Base-by-base conservation (phyloP, 2,888 invertebrate genomes). In the Acheta domesticus region DNA sequence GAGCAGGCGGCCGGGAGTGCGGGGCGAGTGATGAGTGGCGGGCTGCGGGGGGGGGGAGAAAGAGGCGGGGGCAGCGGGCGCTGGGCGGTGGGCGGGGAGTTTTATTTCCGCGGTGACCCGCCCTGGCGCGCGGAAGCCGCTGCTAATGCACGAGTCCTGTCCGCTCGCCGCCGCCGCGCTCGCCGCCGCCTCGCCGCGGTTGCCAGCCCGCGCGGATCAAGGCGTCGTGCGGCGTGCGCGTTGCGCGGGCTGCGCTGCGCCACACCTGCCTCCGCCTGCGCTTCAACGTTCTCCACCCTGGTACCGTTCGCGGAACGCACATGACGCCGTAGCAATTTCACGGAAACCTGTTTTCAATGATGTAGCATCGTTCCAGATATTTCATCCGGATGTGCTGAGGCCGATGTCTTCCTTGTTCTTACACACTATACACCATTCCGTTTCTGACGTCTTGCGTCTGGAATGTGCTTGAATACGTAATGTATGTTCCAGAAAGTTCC, bases 111-210 rank as follows among this genome's bases (percentile, higher is more conserved):
- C 62, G 16, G 62, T n/a, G n/a, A 19, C 16, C 16, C 16, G n/a
- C 62, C 16, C n/a, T 19, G 16, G n/a, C 16, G 62, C 62, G 14
- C n/a, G 62, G 62, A 62, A 62, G 62, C 62, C n/a, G 14, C 16
- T 5, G 62, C 62, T 62, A 62, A 62, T 62, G 62, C 62, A 62
- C 62, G 62, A 62, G 62, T 62, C 62, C 62, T 62, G 62, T 62
- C 62, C 62, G 14, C 62, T 62, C 8, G 62, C 62, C 11, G 62
- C 62, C 11, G 62, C 12, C 16, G 62, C 14, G 62, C 62, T 5
- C n/a, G 62, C 62, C 14, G 62, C 62, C 14, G 62, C 16, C 62
- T 12, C 62, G 62, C 14, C 62, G 62, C 62, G 14, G 12, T 5
- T 12, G n/a, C 62, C 12, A 62, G 11, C 16, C 62, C 14, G 62